Evolutionary conservation across 2,797 vertebrate genomes (phyloP), one percentile per base, ranked within the genome.

Genomic region (Pagetopsis macropterus): DNA sequence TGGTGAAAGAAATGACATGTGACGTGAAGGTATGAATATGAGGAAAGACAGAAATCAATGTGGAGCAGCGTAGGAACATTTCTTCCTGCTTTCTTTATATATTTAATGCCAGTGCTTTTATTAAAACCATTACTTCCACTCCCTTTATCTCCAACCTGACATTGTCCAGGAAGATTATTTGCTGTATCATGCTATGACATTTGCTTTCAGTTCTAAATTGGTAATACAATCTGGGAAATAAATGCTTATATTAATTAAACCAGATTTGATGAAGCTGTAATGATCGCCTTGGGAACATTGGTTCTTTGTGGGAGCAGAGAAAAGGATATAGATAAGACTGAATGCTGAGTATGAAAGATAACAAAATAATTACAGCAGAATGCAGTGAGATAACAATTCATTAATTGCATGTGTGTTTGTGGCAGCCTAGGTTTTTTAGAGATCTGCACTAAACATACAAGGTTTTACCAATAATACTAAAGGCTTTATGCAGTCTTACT

Each of bases 221-320:
- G 48, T 37, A 41, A 37, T 46, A 46, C 66, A 69, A 65, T 51
- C 16, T 5, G 46, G 23, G 23, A 64, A 74, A 73, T 31, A 33
- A 65, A 74, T 69, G 19, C 1, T 5, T 43, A 43, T 65, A 12
- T 57, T 68, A 56, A 70, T 75, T 72, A n/a, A 76, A 75, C 64
- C 31, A 58, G 46, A 82, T 82, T 27, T 63, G 33, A 79, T 69
- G 14, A 72, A 66, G 71, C 61, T 68, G 27, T 61, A 68, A 79
- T 68, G 50, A 55, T 63, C 19, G 40, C 41, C 1, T 0, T 31
- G 19, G 49, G 63, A 45, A 70, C 70, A 81, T 19, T 41, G n/a
- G 21, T 31, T 72, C 56, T 70, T 76, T 76, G 64, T 50, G 45
- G 40, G 3, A 50, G 23, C 19, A 68, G 21, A 62, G 55, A 52